phyloP scores from a whole-genome alignment of 2,113 vertebrate species.

The Bos javanicus region DNA sequence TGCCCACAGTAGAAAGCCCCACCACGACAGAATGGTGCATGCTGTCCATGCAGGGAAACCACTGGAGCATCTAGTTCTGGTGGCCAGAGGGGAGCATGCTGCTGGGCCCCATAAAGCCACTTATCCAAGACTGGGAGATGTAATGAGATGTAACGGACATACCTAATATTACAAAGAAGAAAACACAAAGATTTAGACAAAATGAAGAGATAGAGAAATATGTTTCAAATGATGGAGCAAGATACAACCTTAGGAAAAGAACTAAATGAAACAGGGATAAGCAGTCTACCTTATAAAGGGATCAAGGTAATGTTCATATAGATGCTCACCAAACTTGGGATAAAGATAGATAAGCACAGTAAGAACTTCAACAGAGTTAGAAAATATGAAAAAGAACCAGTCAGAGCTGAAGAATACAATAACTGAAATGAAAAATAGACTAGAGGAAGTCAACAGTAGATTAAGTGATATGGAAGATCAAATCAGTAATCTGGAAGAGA shows the following conservation, averaged over 20 bases:
- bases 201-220: background rate
- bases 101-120: background rate
- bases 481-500: background rate
- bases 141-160: background rate
- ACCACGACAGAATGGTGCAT: background rate
- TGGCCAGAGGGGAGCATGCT: background rate
- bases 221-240: background rate
- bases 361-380: background rate
- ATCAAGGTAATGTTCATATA: background rate
- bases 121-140: background rate
- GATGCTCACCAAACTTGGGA: background rate
- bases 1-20: background rate
- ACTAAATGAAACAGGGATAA: background rate
- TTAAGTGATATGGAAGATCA: background rate
- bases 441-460: background rate
- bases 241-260: background rate
- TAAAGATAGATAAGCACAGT: background rate
- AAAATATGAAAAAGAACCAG: background rate
- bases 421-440: background rate
- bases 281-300: background rate
- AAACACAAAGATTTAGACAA: background rate
- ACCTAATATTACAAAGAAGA: background rate
- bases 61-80: background rate
- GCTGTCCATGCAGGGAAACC: background rate
- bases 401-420: background rate